Conservation (phyloP, 2,797 vertebrate species). For the Staurois parvus region DNA sequence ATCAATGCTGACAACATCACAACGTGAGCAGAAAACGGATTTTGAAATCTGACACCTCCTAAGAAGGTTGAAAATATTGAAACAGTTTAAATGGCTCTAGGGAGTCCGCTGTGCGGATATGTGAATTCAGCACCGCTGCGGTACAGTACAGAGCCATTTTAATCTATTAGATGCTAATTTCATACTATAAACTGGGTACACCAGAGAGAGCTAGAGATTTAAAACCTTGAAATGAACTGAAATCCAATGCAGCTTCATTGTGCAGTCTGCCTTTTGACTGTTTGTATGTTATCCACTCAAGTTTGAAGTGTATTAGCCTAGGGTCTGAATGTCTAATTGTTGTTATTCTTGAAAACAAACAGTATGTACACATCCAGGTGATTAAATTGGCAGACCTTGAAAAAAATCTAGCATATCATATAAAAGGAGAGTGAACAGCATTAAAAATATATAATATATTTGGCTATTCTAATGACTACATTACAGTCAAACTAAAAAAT, state of each 20-base stretch:
- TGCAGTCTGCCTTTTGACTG: neutral
- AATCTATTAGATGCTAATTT: slow-evolving; percentile 6
- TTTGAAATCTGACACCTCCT: slow-evolving; percentile 11
- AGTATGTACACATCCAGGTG: neutral
- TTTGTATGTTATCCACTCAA: neutral
- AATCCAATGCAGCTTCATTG: neutral
- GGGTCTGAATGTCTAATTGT: neutral
- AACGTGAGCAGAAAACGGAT: slow-evolving; percentile 28
- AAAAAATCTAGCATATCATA: neutral
- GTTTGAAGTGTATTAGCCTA: neutral
- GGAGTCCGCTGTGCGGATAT: neutral
- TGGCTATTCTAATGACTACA: neutral
- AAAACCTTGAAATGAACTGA: neutral
- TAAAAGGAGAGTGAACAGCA: too few relatives aligned
- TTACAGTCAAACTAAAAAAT: neutral
- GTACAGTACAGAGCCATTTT: neutral
- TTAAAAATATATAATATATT: too few relatives aligned
- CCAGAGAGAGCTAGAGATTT: neutral
- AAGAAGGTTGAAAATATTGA: slow-evolving; percentile 12
- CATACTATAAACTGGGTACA: neutral
- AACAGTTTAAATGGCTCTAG: slow-evolving; percentile 35
- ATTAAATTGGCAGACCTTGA: neutral
- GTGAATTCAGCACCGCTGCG: neutral
- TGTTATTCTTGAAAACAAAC: neutral
- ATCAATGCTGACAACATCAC: slow-evolving; percentile 14